Evolutionary conservation across 2,113 vertebrate species (phyloP), one percentile per base, ranked within the genome.

Genomic region (Hemichromis elongatus): DNA sequence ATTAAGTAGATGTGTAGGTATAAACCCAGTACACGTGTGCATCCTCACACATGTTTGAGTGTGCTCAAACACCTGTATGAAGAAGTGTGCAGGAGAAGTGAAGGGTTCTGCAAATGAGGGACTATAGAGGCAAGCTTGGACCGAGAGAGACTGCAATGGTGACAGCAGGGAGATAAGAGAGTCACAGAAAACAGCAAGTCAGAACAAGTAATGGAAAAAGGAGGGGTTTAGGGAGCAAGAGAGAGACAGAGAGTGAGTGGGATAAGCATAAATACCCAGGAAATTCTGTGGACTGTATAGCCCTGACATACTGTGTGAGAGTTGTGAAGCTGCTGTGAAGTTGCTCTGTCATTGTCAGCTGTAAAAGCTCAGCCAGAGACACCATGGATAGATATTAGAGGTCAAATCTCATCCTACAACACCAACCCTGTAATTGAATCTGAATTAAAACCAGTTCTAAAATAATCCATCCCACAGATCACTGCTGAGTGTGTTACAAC

Each of bases 121-220:
- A 87, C 81, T 79, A 78, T 40, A 63, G 30, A 89, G 90, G 85
- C 54, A 83, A 80, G 63, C 37, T 37, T 18, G 82, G 83, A 79
- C 89, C 21, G 13, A 85, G 83, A 85, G 82, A 85, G 79, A 77
- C 47, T n/a, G 84, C 81, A 83, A 87, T 86, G 85, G 73, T 4
- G 73, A 91, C 89, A 86, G 80, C 79, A 70, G 26, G 42, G 55
- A 90, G 91, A 95, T 91, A 94, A 93, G 85, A 84, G 83, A 88
- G 85, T 57, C 53, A 78, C 57, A 52, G 85, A 85, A 82, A 91
- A 90, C 87, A 82, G 79, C n/a, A 66, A 89, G 88, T 82, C 80
- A 33, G 87, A 79, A 61, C 61, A 61, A 90, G 87, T 85, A 88
- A 92, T 90, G 91, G 92, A 86, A 93, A 92, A 92, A 86, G 86